phyloP scores from a whole-genome alignment of 2,888 invertebrate genomes.

The Melangyna quadrimaculata region DNA sequence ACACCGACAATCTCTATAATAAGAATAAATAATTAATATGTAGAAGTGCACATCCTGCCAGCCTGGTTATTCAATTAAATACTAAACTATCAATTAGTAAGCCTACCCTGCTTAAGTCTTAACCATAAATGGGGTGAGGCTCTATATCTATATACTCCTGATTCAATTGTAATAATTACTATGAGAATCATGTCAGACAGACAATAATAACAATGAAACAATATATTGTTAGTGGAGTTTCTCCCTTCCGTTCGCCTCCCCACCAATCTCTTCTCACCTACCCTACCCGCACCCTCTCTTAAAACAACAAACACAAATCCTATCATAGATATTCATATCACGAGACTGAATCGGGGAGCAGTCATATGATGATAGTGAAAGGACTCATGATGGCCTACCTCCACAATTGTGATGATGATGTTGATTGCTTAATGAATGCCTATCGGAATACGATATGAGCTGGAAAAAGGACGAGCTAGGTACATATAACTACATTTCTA shows the following conservation, averaged over 20 bases:
- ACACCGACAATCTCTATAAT: slow-evolving; percentile 13
- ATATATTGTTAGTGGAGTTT: slow-evolving; percentile 27
- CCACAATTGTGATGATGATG: slow-evolving; percentile 50
- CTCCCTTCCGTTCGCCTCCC: not conserved
- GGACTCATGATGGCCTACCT: slow-evolving; percentile 1
- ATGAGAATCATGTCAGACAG: slow-evolving; percentile 68
- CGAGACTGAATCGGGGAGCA: slow-evolving; percentile 1
- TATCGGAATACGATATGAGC: slow-evolving; percentile 69
- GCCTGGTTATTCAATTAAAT: slow-evolving; percentile 70
- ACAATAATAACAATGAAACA: slow-evolving; percentile 62
- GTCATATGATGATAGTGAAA: not conserved
- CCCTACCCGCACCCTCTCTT: not conserved
- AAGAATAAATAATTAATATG: slow-evolving; percentile 64
- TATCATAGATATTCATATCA: slow-evolving; percentile 17
- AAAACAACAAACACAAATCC: not conserved
- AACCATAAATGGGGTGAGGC: slow-evolving; percentile 7
- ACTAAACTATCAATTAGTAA: slow-evolving; percentile 70
- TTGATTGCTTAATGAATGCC: slow-evolving; percentile 70
- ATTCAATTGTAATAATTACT: slow-evolving; percentile 59
- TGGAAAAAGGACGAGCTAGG: slow-evolving; percentile 22
- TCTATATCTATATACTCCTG: no score
- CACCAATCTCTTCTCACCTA: no score
- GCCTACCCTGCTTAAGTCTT: slow-evolving; percentile 40
- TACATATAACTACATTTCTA: not conserved
- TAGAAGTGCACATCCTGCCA: slow-evolving; percentile 64